Evolutionary conservation across 2,888 invertebrate species (phyloP), one percentile per base, ranked within the genome.

Genomic region (Oasisia sp.): DNA sequence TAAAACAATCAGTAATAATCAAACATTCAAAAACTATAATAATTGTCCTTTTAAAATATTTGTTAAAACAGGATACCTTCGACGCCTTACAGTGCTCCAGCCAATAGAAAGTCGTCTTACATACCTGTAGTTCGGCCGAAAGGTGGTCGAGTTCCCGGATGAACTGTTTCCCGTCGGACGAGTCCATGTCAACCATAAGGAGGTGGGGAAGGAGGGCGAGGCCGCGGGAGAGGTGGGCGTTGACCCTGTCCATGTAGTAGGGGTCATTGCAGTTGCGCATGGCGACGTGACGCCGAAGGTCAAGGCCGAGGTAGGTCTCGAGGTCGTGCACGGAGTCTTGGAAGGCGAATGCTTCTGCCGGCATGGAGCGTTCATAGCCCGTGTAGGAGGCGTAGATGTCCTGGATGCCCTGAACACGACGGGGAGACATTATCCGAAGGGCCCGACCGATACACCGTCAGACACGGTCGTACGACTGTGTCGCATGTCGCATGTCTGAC

Each of bases 61-160:
- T 4, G 4, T 38, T 38, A 38, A 38, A 38, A 38, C 38, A 38
- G 38, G 38, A 38, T 38, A 38, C 38, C 38, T 38, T 38, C 4
- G 38, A 38, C 56, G 56, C 19, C 56, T 56, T 56, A 7, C 74
- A 27, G 27, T 74, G 74, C 74, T 74, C 27, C 74, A 74, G n/a
- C 27, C n/a, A 74, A 74, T 74, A 74, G 74, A 74, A 74, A 19
- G 74, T 74, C 74, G 7, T 19, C 19, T 74, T 74, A 74, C 74
- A 74, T 74, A 74, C 74, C 74, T 93, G 93, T 1, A 93, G 91
- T 44, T 93, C 93, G 5, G 93, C 93, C 12, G 92, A 50, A 19
- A 93, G 92, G 44, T 93, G 93, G 32, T 92, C 93, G 9, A 92
- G 89, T 11, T 92, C 91, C 92, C 93, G 50, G n/a, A 58, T 91